Evolutionary conservation across 2,888 invertebrate species (phyloP), one percentile per base, ranked within the genome.

Genomic region (Epinotia nisella): DNA sequence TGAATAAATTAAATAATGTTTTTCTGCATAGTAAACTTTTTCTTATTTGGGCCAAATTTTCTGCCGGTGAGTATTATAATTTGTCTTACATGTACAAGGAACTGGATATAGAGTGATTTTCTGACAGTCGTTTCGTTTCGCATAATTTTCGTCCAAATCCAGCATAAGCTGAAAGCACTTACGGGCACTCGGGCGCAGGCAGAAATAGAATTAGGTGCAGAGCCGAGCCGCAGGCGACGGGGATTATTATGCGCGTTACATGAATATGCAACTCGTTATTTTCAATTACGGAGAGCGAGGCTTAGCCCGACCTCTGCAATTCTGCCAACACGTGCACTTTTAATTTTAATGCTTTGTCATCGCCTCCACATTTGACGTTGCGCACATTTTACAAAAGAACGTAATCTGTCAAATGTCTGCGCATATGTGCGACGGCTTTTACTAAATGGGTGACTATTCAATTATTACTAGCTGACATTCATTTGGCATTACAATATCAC

Each of bases 181-280:
- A 76, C 75, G 76, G 70, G 71, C 55, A 75, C 76, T 74, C 75
- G 77, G 74, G 78, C 78, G 53, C 60, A 78, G 74, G 78, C 76
- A 77, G 76, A 80, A 81, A 81, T 82, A 80, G 81, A 81, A 81
- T 82, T 81, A 81, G 79, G 79, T 79, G 81, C 66, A 69, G 62
- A 49, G 62, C 79, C 77, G 69, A 76, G 77, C 80, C 78, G 77
- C 78, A 76, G 80, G 79, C 79, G 76, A 79, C 76, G 76, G 70
- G 77, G 77, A 81, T 81, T 81, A 82, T 83, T 81, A 81, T 82
- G 79, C 79, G 73, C 76, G 79, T 79, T 81, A 82, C 83, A 90
- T 91, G 89, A 90, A 90, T 90, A 90, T 90, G 88, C 88, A 88
- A 83, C 85, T 88, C 83, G 88, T 89, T 88, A 89, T 87, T 87